These are phyloP conservation scores for Indicator indicator DNA, from an alignment of 2,113 vertebrate genomes.

Conservation along the genomic window DNA sequence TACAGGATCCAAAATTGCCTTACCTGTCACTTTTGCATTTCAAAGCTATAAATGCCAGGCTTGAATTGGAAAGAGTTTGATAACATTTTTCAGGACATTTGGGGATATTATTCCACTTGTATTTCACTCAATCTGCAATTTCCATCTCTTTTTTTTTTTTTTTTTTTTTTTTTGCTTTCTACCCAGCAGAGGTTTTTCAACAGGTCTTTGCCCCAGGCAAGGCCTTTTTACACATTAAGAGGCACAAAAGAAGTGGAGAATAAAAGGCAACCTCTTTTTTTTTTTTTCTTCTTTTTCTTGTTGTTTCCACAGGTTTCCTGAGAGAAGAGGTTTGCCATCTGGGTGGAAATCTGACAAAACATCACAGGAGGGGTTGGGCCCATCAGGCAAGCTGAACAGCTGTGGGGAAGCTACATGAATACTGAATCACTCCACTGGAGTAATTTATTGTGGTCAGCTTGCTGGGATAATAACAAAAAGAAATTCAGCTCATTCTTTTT, in stretches of 20 bases:
- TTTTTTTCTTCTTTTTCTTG: not conserved
- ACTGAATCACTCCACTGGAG: not conserved
- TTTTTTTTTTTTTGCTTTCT: not conserved
- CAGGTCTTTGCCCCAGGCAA: not conserved
- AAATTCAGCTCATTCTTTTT: not conserved
- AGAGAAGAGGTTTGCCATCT: constrained; percentile 28
- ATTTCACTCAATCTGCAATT: not conserved
- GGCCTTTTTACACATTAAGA: not conserved
- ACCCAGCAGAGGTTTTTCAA: not conserved
- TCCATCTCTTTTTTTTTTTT: not conserved
- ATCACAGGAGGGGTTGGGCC: not conserved
- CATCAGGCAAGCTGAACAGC: constrained; percentile 18
- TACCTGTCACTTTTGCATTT: not conserved
- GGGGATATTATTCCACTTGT: not conserved
- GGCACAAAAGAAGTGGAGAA: not conserved
- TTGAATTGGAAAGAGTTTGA: not conserved
- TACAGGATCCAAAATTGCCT: not conserved
- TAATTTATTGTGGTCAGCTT: constrained; percentile 32
- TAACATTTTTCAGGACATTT: not conserved
- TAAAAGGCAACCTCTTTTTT: not conserved
- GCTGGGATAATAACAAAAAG: not conserved
- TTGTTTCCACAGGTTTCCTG: not conserved
- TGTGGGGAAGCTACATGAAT: constrained; percentile 35
- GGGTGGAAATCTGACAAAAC: constrained; percentile 38
- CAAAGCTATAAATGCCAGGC: not conserved